Evolutionary conservation across 2,797 vertebrate species (phyloP).

Genomic region (Crocidura indochinensis): DNA sequence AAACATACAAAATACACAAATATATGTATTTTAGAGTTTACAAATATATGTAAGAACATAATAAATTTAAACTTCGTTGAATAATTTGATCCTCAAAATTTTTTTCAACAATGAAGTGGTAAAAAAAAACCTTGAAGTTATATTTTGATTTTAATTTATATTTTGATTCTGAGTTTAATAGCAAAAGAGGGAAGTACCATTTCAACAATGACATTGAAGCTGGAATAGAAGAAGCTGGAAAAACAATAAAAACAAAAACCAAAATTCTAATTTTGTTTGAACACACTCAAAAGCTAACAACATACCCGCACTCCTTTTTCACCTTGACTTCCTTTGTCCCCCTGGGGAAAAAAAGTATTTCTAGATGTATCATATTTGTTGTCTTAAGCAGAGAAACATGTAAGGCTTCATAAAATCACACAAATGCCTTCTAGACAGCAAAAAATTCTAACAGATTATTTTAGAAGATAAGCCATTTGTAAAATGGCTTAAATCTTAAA

Average conservation of each 20-base stretch:
- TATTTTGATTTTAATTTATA: neutral
- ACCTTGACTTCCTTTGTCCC: slow-evolving; percentile 94
- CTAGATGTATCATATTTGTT: slow-evolving; percentile 52
- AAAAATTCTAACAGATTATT: slow-evolving; percentile 5
- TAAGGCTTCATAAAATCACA: slow-evolving; percentile 29
- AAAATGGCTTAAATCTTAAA: slow-evolving; percentile 54
- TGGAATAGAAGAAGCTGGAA: neutral
- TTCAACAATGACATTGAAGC: neutral
- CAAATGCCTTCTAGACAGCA: neutral
- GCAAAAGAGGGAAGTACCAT: neutral
- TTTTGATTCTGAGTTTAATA: neutral
- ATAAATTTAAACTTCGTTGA: neutral
- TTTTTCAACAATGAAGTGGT: slow-evolving; percentile 3
- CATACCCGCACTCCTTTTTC: slow-evolving; percentile 94
- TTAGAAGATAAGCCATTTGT: slow-evolving; percentile 42
- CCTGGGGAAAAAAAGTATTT: slow-evolving; percentile 89
- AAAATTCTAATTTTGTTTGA: neutral
- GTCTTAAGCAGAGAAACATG: slow-evolving; percentile 46
- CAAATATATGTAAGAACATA: neutral
- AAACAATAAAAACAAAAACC: neutral
- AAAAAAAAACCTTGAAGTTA: slow-evolving; percentile 2
- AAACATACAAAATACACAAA: slow-evolving; percentile 2
- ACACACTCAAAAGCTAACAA: slow-evolving; percentile 46
- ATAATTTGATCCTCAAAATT: slow-evolving; percentile 36
- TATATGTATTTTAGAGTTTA: too few species aligned